Percentiles rank a stretch among this genome's conserved stretches.
Evolutionary conservation across 2,888 invertebrate species (phyloP).

Genomic region (Galerucella calmariensis): DNA sequence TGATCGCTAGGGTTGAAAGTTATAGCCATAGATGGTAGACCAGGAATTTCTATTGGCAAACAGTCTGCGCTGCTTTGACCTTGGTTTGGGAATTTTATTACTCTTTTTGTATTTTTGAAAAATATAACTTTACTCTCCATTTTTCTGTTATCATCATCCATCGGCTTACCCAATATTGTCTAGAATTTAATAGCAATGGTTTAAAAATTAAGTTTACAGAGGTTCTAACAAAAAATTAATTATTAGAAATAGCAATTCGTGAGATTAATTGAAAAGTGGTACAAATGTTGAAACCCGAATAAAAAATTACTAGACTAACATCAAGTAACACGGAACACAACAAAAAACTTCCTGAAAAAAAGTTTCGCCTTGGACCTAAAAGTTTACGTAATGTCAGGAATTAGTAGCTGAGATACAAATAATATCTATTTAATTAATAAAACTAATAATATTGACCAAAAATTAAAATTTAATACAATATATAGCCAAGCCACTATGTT

Average conservation of each 20-base stretch:
- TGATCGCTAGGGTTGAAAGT: slow-evolving; percentile 61
- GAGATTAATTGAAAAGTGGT: neutral
- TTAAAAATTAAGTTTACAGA: neutral
- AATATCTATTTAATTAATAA: too few relatives aligned
- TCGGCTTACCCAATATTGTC: slow-evolving; percentile 67
- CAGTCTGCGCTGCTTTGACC: slow-evolving; percentile 57
- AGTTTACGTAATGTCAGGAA: too few relatives aligned
- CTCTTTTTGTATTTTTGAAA: slow-evolving; percentile 78
- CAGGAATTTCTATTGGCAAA: slow-evolving; percentile 62
- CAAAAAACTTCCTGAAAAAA: too few relatives aligned
- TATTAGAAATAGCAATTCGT: neutral
- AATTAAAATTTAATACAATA: too few relatives aligned
- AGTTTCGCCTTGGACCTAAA: too few relatives aligned
- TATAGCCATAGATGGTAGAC: slow-evolving; percentile 62
- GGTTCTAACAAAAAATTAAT: neutral
- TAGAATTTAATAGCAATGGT: slow-evolving; percentile 59
- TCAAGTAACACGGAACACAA: too few relatives aligned
- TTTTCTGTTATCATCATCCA: slow-evolving; percentile 69
- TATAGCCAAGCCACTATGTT: too few relatives aligned
- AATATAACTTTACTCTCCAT: slow-evolving; percentile 71
- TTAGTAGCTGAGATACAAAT: too few relatives aligned
- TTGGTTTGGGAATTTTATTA: slow-evolving; percentile 73
- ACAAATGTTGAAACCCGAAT: neutral
- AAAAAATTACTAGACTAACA: too few relatives aligned
- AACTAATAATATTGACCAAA: too few relatives aligned